Conservation (phyloP, 2,888 invertebrate species). For the Mythimna impura region DNA sequence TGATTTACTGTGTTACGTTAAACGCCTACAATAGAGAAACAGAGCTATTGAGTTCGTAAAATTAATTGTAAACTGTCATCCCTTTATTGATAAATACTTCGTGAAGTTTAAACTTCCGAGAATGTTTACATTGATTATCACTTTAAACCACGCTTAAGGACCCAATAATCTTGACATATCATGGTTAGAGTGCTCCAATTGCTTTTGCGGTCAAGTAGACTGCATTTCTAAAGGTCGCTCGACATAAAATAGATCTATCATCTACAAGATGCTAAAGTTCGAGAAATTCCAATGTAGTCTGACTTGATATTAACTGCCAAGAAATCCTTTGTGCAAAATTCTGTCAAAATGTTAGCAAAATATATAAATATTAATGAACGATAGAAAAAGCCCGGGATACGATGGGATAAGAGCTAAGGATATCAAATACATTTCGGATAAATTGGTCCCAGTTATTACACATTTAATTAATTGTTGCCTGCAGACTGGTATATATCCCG, state of each 20-base stretch:
- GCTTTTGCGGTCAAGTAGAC: neutral
- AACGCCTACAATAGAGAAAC: neutral
- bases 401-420: too few relatives aligned
- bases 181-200: neutral
- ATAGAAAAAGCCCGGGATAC: too few relatives aligned
- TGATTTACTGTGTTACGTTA: conserved; percentile 2
- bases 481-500: too few relatives aligned
- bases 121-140: neutral
- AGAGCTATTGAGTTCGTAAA: neutral
- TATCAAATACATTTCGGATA: too few relatives aligned
- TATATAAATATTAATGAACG: too few relatives aligned
- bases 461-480: too few relatives aligned
- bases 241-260: neutral
- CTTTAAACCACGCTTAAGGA: neutral
- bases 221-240: neutral
- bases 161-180: conserved; percentile 4
- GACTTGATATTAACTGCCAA: neutral
- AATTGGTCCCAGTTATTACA: too few relatives aligned
- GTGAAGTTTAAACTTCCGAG: neutral
- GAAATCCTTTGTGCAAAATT: neutral
- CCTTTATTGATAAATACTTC: neutral
- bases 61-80: neutral
- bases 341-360: neutral
- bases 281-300: neutral
- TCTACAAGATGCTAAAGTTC: neutral